Percentiles rank a stretch among this genome's conserved stretches.
phyloP scores from a whole-genome alignment of 2,888 invertebrate genomes.

The Sinelater perroti region DNA sequence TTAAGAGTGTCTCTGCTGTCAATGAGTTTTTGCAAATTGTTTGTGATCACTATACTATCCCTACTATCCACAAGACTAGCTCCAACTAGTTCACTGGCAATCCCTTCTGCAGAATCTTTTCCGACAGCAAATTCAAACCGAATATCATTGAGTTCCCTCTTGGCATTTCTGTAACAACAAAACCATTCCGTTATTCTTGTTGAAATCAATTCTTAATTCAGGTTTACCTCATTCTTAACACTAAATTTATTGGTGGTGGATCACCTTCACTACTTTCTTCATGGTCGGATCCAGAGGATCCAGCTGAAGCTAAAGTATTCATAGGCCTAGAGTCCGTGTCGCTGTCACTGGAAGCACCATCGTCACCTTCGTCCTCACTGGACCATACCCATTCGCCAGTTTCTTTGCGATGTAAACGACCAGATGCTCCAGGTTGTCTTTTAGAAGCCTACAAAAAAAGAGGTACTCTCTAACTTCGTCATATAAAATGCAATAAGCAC shows the following conservation, averaged over 20 bases:
- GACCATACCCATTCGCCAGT: conserved; percentile 99
- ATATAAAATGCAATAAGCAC: conserved; percentile 60
- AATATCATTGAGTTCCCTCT: conserved; percentile 94
- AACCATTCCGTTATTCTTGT: too few species aligned
- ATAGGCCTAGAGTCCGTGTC: conserved; percentile 63
- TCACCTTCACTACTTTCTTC: conserved; percentile 60
- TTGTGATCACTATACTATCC: conserved; percentile 92
- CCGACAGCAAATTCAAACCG: conserved; percentile 95
- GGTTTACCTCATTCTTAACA: conserved; percentile 82
- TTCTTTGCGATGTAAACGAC: conserved; percentile 88
- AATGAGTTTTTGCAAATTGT: conserved; percentile 90
- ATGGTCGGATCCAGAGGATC: conserved; percentile 59
- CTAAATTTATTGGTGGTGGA: conserved; percentile 77
- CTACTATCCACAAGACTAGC: conserved; percentile 93
- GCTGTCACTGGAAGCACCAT: conserved; percentile 67
- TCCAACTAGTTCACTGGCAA: conserved; percentile 92
- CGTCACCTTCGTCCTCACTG: conserved; percentile 86
- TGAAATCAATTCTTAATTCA: not conserved
- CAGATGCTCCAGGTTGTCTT: conserved; percentile 87
- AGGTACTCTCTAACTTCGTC: not conserved
- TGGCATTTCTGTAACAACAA: conserved; percentile 82
- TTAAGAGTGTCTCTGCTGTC: conserved; percentile 73
- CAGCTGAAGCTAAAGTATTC: conserved; percentile 59
- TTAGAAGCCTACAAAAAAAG: conserved; percentile 66
- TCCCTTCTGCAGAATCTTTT: conserved; percentile 90